Conservation (phyloP, 2,113 vertebrate species). For the Burhinus bistriatus region DNA sequence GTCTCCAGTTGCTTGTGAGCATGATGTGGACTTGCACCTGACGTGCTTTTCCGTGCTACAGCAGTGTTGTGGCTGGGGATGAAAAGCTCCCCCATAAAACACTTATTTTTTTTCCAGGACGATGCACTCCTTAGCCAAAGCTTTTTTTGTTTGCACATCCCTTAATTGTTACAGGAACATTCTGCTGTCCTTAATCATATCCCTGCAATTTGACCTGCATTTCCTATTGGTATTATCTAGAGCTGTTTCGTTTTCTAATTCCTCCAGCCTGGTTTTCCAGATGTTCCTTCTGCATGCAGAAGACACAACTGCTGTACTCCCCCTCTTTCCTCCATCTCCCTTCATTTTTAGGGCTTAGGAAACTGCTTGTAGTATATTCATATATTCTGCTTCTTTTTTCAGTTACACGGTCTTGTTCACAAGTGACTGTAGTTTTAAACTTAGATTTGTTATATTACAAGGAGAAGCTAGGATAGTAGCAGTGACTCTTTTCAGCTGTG, state of each 20-base stretch:
- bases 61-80: neutral
- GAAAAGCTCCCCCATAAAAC: neutral
- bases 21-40: neutral
- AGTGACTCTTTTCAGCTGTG: neutral
- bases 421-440: neutral
- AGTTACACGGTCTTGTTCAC: neutral
- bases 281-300: conserved; percentile 22
- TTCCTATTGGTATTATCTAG: conserved; percentile 42
- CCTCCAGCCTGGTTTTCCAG: conserved; percentile 34
- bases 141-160: conserved; percentile 48
- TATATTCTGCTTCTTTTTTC: neutral
- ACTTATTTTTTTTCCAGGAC: neutral
- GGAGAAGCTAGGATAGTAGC: neutral
- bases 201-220: conserved; percentile 49
- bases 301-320: neutral
- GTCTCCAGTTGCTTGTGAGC: neutral
- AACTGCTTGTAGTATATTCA: neutral
- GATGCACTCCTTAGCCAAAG: neutral
- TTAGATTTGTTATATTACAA: neutral
- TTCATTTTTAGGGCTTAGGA: neutral
- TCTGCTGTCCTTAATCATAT: conserved; percentile 65
- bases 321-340: neutral
- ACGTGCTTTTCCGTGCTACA: neutral
- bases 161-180: conserved; percentile 58
- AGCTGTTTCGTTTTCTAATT: conserved; percentile 41